A percentile compares a stretch with the other conserved stretches of the same genome.
Evolutionary conservation across 1,140 invertebrate species (phyloP).

Genomic region (Pseudomyrmex flavicornis): DNA sequence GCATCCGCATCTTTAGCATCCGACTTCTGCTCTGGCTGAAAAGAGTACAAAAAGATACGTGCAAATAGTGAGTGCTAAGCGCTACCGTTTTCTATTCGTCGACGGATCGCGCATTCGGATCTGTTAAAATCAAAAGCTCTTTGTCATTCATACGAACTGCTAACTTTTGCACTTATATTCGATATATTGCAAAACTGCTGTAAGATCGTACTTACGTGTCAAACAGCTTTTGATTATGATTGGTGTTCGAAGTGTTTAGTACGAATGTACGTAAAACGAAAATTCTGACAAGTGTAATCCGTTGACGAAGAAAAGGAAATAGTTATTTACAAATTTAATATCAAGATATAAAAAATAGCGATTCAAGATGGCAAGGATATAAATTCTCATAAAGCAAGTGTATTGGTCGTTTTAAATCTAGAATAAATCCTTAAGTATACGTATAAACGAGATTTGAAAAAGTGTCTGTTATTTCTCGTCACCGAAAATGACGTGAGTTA

Average conservation of each 20-base stretch:
- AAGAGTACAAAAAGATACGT: conserved; percentile 84
- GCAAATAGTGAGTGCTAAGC: conserved; percentile 82
- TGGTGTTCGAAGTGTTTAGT: background rate
- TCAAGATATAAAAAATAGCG: conserved; percentile 12
- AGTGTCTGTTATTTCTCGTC: background rate
- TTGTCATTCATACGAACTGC: conserved; percentile 5
- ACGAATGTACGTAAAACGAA: background rate
- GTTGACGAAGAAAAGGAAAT: conserved; percentile 5
- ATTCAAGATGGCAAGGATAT: background rate
- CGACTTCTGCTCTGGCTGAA: conserved; percentile 84
- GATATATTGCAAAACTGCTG: background rate
- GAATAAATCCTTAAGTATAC: background rate
- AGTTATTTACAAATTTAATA: conserved; percentile 53
- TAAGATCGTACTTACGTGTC: background rate
- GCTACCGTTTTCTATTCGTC: conserved; percentile 65
- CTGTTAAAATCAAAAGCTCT: conserved; percentile 18
- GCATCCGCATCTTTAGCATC: conserved; percentile 83
- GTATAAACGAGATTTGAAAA: background rate
- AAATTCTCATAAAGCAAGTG: background rate
- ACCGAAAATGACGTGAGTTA: conserved; percentile 1
- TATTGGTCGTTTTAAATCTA: background rate
- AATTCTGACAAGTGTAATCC: conserved; percentile 33
- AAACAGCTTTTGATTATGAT: conserved; percentile 5
- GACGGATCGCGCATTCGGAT: conserved; percentile 49
- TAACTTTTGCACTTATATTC: background rate